phyloP scores from a whole-genome alignment of 2,113 vertebrate species.

The Calypte anna region DNA sequence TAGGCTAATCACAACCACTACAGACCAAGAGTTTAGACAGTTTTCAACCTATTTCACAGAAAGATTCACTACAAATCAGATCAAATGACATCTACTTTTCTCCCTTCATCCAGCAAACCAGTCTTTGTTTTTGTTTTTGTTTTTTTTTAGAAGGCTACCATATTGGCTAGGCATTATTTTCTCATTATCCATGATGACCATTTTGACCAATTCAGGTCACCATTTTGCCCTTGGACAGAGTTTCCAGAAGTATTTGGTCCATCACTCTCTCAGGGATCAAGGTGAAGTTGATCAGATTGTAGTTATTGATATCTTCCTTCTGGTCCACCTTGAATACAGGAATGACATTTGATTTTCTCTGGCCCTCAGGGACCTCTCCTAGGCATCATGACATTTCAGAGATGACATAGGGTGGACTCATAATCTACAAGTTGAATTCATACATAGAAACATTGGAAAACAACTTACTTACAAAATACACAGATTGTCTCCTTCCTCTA shows the following conservation, averaged over 20 bases:
- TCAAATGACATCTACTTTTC: background rate
- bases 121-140: background rate
- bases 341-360: background rate
- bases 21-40: background rate
- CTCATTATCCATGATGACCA: background rate
- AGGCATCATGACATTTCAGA: background rate
- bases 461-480: background rate
- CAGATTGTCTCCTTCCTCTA: background rate
- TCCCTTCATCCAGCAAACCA: background rate
- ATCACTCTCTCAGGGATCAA: background rate
- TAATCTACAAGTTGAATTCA: background rate
- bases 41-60: background rate
- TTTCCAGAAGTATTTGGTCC: background rate
- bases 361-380: background rate
- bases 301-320: background rate
- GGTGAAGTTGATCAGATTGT: background rate
- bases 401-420: background rate
- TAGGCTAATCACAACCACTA: background rate
- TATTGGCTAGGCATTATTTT: background rate
- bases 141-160: background rate
- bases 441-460: background rate
- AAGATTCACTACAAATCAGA: background rate
- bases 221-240: background rate
- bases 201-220: background rate
- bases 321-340: background rate